phyloP scores from a whole-genome alignment of 2,113 vertebrate genomes.

The Leucosticte australis region DNA sequence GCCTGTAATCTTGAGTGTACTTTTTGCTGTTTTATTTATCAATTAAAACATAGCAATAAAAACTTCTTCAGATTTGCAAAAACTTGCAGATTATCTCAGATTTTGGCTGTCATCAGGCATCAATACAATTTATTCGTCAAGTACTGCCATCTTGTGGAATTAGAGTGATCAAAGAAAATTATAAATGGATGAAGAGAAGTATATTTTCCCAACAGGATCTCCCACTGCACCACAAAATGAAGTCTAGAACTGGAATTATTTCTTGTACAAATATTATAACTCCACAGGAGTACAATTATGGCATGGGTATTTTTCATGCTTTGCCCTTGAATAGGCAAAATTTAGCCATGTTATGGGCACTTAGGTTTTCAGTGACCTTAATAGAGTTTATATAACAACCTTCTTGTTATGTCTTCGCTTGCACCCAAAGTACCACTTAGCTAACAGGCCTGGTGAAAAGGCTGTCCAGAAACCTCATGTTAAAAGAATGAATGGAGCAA shows the following conservation, averaged over 20 bases:
- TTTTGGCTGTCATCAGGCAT: not conserved
- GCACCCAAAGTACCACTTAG: not conserved
- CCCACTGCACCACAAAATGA: not conserved
- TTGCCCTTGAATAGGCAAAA: not conserved
- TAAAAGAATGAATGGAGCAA: not conserved
- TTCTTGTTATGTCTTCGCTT: not conserved
- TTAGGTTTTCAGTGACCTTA: not conserved
- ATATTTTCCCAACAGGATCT: not conserved
- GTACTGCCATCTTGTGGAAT: conserved; percentile 43
- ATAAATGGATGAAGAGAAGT: not conserved
- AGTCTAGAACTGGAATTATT: not conserved
- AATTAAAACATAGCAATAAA: not conserved
- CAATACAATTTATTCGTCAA: not conserved
- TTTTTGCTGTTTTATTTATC: not conserved
- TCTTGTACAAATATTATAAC: not conserved
- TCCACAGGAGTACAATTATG: not conserved
- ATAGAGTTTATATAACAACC: fast-evolving
- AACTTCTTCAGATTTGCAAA: not conserved
- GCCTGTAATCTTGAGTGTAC: fast-evolving
- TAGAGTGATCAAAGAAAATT: not conserved
- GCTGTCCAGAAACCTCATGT: not conserved
- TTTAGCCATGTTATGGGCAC: not conserved
- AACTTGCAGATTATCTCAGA: not conserved
- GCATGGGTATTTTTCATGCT: not conserved
- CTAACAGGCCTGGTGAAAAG: not conserved